Conservation (phyloP, 1,140 invertebrate genomes). For the Heliothis virescens region DNA sequence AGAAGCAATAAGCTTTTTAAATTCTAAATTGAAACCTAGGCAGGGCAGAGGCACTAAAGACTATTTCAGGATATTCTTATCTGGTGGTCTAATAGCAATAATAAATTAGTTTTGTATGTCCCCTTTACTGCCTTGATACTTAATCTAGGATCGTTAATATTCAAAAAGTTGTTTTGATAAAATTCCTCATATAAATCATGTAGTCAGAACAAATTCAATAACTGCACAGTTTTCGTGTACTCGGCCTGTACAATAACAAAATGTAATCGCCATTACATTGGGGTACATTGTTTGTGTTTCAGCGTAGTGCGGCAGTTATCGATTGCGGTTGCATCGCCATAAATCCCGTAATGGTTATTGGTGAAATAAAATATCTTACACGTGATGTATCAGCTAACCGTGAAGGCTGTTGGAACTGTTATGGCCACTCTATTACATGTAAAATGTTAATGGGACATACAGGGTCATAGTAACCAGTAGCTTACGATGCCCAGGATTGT, state of each 20-base stretch:
- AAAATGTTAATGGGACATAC: background rate
- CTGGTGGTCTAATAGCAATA: too few relatives aligned
- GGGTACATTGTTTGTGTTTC: constrained; percentile 25
- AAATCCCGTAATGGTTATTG: constrained; percentile 60
- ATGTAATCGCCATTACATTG: constrained; percentile 30
- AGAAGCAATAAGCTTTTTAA: too few relatives aligned
- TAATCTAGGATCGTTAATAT: too few relatives aligned
- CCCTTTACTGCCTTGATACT: too few relatives aligned
- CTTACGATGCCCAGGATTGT: too few relatives aligned
- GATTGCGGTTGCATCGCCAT: constrained; percentile 53
- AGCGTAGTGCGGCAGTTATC: constrained; percentile 35
- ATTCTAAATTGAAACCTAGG: too few relatives aligned
- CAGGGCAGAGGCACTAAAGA: too few relatives aligned
- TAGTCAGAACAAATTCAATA: background rate
- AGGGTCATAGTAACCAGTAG: background rate
- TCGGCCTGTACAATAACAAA: constrained; percentile 9
- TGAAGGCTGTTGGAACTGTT: constrained; percentile 46
- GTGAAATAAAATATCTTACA: constrained; percentile 53
- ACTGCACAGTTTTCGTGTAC: background rate
- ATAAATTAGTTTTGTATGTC: too few relatives aligned
- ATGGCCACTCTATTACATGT: constrained; percentile 15
- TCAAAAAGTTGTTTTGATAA: too few relatives aligned
- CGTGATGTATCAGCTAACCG: constrained; percentile 45
- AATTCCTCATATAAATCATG: too few relatives aligned
- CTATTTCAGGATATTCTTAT: too few relatives aligned